These are phyloP conservation scores for Anomalospiza imberbis DNA, from an alignment of 2,797 vertebrate species.

Conservation along the genomic window DNA sequence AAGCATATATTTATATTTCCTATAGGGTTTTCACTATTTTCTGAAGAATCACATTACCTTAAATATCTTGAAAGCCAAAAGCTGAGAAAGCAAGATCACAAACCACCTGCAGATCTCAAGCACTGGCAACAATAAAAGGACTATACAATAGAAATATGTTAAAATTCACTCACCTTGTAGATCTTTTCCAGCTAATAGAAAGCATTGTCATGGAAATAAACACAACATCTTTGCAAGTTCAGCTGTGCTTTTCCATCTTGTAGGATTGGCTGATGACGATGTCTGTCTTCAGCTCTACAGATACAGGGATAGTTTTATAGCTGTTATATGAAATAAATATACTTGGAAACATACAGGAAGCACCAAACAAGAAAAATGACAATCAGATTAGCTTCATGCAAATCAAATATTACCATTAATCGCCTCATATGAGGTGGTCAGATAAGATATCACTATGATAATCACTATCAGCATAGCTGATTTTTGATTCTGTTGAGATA, in stretches of 20 bases:
- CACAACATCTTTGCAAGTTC: neutral
- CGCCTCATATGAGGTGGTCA: neutral
- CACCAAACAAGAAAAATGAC: neutral
- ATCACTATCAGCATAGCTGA: neutral
- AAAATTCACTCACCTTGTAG: neutral
- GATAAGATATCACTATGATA: neutral
- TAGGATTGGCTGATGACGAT: neutral
- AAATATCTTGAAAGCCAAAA: neutral
- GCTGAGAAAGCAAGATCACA: neutral
- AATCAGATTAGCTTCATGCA: neutral
- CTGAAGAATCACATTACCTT: neutral
- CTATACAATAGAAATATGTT: neutral
- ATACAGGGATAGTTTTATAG: neutral
- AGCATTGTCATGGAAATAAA: neutral
- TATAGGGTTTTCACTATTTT: neutral
- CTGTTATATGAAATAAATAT: neutral
- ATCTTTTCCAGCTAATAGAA: neutral
- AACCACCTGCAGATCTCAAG: neutral
- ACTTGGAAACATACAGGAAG: neutral
- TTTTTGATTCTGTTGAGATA: neutral
- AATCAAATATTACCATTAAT: neutral
- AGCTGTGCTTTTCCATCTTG: neutral
- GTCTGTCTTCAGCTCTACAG: neutral
- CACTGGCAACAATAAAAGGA: neutral
- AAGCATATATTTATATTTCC: neutral